A percentile compares a stretch with the other conserved stretches of the same genome.
phyloP scores from a whole-genome alignment of 2,113 vertebrate species.

The Burhinus oedicnemus region DNA sequence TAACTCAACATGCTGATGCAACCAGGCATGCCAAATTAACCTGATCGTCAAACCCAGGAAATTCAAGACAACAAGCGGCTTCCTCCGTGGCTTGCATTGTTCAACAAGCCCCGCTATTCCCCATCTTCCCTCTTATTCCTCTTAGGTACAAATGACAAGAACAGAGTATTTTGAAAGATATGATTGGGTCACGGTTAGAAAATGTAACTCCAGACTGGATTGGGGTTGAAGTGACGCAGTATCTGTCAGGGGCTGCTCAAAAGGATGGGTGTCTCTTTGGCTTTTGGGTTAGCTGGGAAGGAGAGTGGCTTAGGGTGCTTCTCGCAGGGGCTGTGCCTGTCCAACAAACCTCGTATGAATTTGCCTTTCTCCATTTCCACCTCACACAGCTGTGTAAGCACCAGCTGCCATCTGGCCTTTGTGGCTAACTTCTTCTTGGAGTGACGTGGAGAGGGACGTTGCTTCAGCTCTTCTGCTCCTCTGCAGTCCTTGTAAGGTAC shows the following conservation, averaged over 20 bases:
- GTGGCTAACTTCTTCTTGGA: neutral
- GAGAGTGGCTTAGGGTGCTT: neutral
- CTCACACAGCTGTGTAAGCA: rapidly evolving
- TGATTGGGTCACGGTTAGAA: neutral
- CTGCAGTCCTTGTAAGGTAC: neutral
- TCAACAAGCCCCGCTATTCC: neutral
- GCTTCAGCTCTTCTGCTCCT: neutral
- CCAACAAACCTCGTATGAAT: rapidly evolving
- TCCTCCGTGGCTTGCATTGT: conserved; percentile 9
- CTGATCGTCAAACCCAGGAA: conserved; percentile 31
- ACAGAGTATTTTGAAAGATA: neutral
- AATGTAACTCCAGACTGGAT: neutral
- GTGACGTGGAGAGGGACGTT: rapidly evolving
- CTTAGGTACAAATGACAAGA: neutral
- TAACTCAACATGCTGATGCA: conserved; percentile 71
- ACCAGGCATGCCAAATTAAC: conserved; percentile 70
- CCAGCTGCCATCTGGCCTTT: neutral
- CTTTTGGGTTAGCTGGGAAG: neutral
- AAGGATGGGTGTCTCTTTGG: too few relatives aligned
- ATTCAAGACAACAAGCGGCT: conserved; percentile 28
- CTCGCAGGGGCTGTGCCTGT: neutral
- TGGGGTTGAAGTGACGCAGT: neutral
- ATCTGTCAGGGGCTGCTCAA: neutral
- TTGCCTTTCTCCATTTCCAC: neutral
- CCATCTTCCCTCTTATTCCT: rapidly evolving